A percentile compares a stretch with the other conserved stretches of the same genome.
phyloP scores from a whole-genome alignment of 2,888 invertebrate genomes.

The Brachypalpus laphriformis region DNA sequence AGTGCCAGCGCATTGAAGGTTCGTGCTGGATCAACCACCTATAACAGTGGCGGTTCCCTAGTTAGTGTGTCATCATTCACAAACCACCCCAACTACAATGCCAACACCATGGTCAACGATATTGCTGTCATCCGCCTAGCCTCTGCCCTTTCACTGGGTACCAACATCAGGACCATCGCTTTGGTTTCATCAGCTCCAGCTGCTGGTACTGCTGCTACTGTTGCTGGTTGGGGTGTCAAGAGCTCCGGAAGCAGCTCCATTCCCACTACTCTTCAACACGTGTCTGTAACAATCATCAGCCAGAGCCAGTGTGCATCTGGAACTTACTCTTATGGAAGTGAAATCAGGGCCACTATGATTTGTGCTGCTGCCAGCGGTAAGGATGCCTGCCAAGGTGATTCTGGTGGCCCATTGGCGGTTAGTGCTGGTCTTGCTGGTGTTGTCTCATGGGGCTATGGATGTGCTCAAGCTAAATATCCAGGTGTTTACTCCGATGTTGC shows the following conservation, averaged over 20 bases:
- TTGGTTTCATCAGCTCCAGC: constrained; percentile 79
- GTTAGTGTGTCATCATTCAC: constrained; percentile 71
- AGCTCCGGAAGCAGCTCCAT: constrained; percentile 75
- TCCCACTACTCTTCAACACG: constrained; percentile 81
- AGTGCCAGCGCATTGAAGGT: constrained; percentile 76
- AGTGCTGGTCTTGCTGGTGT: constrained; percentile 77
- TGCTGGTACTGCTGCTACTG: constrained; percentile 63
- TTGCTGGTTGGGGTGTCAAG: constrained; percentile 77
- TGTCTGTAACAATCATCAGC: constrained; percentile 82
- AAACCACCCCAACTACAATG: constrained; percentile 81
- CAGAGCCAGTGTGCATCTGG: constrained; percentile 80
- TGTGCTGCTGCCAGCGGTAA: constrained; percentile 75
- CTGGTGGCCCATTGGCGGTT: constrained; percentile 79
- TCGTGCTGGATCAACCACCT: constrained; percentile 84
- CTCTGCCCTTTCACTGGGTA: constrained; percentile 81
- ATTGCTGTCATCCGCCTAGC: constrained; percentile 84
- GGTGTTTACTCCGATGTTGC: constrained; percentile 78
- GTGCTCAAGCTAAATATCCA: constrained; percentile 77
- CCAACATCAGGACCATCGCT: constrained; percentile 81
- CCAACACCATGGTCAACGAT: constrained; percentile 83
- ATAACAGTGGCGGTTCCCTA: constrained; percentile 76
- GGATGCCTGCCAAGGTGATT: constrained; percentile 80
- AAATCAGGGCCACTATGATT: constrained; percentile 76
- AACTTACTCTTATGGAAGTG: constrained; percentile 81
- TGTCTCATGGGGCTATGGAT: constrained; percentile 80